Evolutionary conservation across 1,140 invertebrate genomes (phyloP).

Genomic region (Acromyrmex echinatior): DNA sequence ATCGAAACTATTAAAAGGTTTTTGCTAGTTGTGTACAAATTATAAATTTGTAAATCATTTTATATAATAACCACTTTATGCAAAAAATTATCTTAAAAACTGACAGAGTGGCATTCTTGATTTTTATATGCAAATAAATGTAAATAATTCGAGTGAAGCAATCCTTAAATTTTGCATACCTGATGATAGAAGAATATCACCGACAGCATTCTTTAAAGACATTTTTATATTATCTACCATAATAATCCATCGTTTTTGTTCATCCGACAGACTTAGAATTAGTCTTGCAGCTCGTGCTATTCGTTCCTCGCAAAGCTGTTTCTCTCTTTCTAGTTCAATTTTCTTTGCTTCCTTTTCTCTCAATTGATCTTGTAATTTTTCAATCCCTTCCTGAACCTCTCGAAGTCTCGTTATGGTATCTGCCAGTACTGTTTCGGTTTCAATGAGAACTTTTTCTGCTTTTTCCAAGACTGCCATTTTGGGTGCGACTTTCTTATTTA

Average conservation of each 20-base stretch:
- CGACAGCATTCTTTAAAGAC: slow-evolving; percentile 89
- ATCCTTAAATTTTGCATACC: slow-evolving; percentile 72
- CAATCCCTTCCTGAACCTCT: slow-evolving; percentile 88
- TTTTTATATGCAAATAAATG: not conserved
- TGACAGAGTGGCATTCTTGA: not conserved
- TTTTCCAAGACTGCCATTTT: slow-evolving; percentile 88
- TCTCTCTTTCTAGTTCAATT: slow-evolving; percentile 91
- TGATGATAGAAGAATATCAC: slow-evolving; percentile 88
- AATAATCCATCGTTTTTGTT: slow-evolving; percentile 89
- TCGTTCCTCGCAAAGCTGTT: slow-evolving; percentile 92
- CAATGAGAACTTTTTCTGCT: slow-evolving; percentile 88
- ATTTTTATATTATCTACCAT: slow-evolving; percentile 89
- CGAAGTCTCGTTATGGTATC: slow-evolving; percentile 88
- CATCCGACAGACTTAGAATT: slow-evolving; percentile 87
- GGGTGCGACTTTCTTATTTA: slow-evolving; percentile 87
- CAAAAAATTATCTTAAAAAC: not conserved
- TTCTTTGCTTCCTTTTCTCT: slow-evolving; percentile 89
- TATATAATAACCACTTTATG: not conserved
- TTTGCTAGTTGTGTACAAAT: not conserved
- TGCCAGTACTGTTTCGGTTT: slow-evolving; percentile 89
- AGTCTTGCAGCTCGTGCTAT: slow-evolving; percentile 92
- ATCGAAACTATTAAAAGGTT: not conserved
- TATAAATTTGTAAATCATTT: not conserved
- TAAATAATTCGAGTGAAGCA: not conserved
- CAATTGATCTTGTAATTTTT: slow-evolving; percentile 89